These are phyloP conservation scores for Apotomis betuletana DNA, from an alignment of 2,888 invertebrate species.

Conservation along the genomic window DNA sequence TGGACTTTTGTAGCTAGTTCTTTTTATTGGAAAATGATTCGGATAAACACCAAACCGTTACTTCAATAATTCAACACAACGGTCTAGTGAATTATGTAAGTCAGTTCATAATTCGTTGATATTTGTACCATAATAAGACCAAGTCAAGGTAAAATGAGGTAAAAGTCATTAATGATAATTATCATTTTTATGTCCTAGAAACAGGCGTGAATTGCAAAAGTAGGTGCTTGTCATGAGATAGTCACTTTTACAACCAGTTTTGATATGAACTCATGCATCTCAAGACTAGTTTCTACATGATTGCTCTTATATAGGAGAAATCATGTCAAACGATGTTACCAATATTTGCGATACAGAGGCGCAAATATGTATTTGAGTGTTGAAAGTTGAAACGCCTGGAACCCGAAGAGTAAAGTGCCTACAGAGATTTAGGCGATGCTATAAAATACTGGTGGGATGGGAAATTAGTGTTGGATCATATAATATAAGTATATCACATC, in stretches of 20 bases:
- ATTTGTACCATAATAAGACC: neutral
- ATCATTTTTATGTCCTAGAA: slow-evolving; percentile 6
- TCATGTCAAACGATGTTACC: slow-evolving; percentile 9
- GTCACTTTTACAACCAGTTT: slow-evolving; percentile 34
- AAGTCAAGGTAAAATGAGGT: neutral
- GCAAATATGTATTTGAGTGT: neutral
- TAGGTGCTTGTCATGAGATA: slow-evolving; percentile 4
- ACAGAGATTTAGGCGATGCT: no score
- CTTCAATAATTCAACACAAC: no score
- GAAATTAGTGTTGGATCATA: no score
- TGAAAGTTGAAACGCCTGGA: no score
- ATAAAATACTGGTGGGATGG: no score
- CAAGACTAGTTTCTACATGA: slow-evolving; percentile 20
- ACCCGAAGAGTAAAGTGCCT: no score
- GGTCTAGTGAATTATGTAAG: no score
- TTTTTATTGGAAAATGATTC: no score
- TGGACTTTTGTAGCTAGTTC: no score
- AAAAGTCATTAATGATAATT: slow-evolving; percentile 5
- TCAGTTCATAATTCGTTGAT: neutral
- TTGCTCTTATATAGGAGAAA: slow-evolving; percentile 31
- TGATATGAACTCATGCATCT: slow-evolving; percentile 3
- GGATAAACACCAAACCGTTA: no score
- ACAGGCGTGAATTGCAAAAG: slow-evolving; percentile 2
- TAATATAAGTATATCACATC: no score
- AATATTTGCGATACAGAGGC: slow-evolving; percentile 6